Evolutionary conservation across 92 coral and sea anemone species (phyloP).

Genomic region (Porites divaricata): DNA sequence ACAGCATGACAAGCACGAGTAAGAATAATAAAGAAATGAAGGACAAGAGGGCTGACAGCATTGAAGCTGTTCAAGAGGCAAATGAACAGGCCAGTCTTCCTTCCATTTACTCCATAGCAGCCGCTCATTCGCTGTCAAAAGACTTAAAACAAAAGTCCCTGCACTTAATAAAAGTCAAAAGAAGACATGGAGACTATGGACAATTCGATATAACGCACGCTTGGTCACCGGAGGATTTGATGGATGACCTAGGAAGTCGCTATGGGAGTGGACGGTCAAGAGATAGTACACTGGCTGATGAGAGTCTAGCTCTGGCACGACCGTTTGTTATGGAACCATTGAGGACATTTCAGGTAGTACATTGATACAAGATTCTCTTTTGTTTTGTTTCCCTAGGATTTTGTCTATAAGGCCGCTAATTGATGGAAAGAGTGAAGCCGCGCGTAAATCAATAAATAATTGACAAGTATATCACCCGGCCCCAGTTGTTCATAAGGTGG

Average conservation of each 20-base stretch:
- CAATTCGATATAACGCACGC: constrained; percentile 89
- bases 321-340: constrained; percentile 80
- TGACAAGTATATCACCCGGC: too few relatives aligned
- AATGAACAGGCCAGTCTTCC: constrained; percentile 21
- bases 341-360: constrained; percentile 67
- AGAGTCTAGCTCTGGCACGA: constrained; percentile 59
- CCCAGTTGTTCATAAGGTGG: too few relatives aligned
- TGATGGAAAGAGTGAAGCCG: too few relatives aligned
- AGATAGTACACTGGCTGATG: constrained; percentile 53
- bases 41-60: too few relatives aligned
- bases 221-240: constrained; percentile 89
- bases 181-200: constrained; percentile 91
- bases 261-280: constrained; percentile 54
- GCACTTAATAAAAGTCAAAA: constrained; percentile 57
- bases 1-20: constrained; percentile 5
- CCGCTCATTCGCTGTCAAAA: constrained; percentile 70
- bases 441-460: too few relatives aligned
- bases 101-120: constrained; percentile 69
- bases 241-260: constrained; percentile 64
- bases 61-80: constrained; percentile 23
- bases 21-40: too few relatives aligned
- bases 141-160: constrained; percentile 68
- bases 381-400: too few relatives aligned
- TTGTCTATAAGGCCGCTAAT: too few relatives aligned
- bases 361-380: background rate